Conservation (phyloP, 2,797 vertebrate species). For the Petrocephalus schoutedeni region DNA sequence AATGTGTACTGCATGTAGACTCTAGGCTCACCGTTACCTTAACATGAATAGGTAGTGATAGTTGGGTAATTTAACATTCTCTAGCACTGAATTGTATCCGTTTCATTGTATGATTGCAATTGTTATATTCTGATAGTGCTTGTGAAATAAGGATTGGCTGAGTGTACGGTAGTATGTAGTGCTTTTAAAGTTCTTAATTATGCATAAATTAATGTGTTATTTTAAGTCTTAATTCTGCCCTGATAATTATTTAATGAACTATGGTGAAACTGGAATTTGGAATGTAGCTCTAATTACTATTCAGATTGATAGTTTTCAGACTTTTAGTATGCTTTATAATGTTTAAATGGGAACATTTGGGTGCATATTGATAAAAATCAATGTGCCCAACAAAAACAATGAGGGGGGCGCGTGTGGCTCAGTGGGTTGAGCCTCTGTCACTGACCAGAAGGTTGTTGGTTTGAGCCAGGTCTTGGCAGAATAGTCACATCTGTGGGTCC, state of each 20-base stretch:
- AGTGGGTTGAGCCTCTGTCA: too few relatives aligned
- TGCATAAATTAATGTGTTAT: not conserved
- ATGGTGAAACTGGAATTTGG: not conserved
- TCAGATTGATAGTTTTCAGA: not conserved
- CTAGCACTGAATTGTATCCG: not conserved
- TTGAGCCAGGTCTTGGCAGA: too few relatives aligned
- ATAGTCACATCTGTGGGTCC: too few relatives aligned
- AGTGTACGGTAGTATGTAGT: not conserved
- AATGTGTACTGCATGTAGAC: not conserved
- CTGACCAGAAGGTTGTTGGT: too few relatives aligned
- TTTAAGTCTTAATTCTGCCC: not conserved
- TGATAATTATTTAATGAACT: conserved; percentile 1
- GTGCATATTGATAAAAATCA: too few relatives aligned
- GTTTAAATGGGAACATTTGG: too few relatives aligned
- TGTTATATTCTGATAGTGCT: not conserved
- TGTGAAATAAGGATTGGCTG: not conserved
- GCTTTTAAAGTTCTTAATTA: not conserved
- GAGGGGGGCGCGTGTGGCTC: too few relatives aligned
- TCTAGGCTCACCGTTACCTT: not conserved
- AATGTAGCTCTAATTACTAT: conserved; percentile 4
- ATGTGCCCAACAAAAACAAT: too few relatives aligned
- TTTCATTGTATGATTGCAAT: not conserved
- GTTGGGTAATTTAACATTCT: not conserved
- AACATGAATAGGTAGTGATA: not conserved
- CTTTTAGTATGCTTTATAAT: not conserved